A percentile compares a stretch with the other conserved stretches of the same genome.
These are phyloP conservation scores for Pipistrellus kuhlii DNA, from an alignment of 2,797 vertebrate species.

Conservation along the genomic window DNA sequence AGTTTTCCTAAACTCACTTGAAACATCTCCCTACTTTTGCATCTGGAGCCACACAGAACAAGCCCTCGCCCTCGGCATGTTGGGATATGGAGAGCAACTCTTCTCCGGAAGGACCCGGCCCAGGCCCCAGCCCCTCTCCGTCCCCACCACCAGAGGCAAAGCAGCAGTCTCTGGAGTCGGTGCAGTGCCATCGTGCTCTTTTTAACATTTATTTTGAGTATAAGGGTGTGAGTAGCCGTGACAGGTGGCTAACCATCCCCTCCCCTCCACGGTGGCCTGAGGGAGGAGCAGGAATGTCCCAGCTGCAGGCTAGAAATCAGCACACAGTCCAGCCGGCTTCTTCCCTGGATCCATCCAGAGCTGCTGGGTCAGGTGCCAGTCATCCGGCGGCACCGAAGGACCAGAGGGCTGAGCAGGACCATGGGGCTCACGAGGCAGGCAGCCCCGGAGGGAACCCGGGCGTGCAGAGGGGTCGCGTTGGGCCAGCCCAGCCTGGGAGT, in stretches of 20 bases:
- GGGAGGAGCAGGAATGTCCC: not conserved
- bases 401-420: not conserved
- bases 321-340: not conserved
- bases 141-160: not conserved
- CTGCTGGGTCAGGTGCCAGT: not conserved
- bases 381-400: not conserved
- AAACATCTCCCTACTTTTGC: not conserved
- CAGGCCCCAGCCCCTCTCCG: not conserved
- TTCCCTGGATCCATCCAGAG: not conserved
- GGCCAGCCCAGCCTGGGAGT: not conserved
- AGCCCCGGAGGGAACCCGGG: not conserved
- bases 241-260: not conserved
- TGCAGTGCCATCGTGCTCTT: not conserved
- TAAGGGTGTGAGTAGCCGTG: not conserved
- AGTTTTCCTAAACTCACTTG: not conserved
- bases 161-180: not conserved
- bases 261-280: not conserved
- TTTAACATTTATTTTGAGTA: constrained; percentile 70
- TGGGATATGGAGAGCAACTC: too few species aligned
- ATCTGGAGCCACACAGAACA: not conserved
- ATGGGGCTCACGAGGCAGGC: not conserved
- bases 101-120: not conserved
- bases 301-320: not conserved
- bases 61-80: not conserved
- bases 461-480: constrained; percentile 38